Base-by-base conservation (phyloP, 2,797 vertebrate genomes). In the Atherinosoma microstoma region DNA sequence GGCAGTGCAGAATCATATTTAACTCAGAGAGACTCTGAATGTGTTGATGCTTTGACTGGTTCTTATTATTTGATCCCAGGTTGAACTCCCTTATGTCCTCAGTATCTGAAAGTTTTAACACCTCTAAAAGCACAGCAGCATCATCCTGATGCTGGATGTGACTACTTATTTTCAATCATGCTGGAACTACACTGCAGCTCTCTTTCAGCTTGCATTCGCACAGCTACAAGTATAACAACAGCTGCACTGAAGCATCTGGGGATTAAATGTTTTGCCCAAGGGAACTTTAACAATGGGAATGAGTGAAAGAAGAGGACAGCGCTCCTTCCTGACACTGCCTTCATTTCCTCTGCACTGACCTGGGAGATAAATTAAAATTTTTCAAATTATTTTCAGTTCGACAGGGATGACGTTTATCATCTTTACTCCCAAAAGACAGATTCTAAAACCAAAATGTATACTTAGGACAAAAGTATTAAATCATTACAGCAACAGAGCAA, bases 1-100 rank as follows among this genome's bases (percentile, higher is more conserved):
- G 93, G 91, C 87, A 92, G 90, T 10, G 65, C 42, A 85, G 67
- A 36, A 42, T 63, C 70, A 76, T 0, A 4, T 40, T 84, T 38
- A 30, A 29, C 24, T 34, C 35, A 8, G 15, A 24, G 32, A 22
- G 22, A 59, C 18, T 49, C 2, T 15, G 0, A 11, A 9, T 0
- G 3, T 18, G 5, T 63, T 15, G 8, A 15, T 1, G 1, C 45
- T 30, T 1, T 16, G 36, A 38, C n/a, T 24, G 49, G n/a, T 2
- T 18, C 16, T 38, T 8, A n/a, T 45, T 20, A 22, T 54, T 64
- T 30, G 61, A 13, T 51, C 58, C 58, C 12, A 6, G 3, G 60
- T 69, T 64, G 8, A 51, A 61, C 10, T 9, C 18, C 49, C 8
- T 27, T 12, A 0, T 1, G 30, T 58, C 38, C 54, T 53, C 56